Evolutionary conservation across 2,888 invertebrate species (phyloP), one percentile per base, ranked within the genome.

Genomic region (Trilocha varians): DNA sequence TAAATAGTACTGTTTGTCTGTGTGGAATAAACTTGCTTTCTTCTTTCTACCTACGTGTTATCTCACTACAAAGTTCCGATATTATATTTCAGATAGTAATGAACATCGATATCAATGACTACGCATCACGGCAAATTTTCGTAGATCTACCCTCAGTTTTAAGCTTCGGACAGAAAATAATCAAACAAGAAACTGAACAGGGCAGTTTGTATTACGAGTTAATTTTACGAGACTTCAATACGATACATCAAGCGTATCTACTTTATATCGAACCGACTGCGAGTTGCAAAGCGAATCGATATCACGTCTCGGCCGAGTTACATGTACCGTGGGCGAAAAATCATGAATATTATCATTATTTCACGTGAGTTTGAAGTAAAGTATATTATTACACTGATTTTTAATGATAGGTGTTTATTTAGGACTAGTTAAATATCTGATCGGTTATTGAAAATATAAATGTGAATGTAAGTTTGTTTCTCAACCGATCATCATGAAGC

Each of bases 311-410:
- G 0, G 89, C 88, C 0, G 88, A 88, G 50, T 55, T 92, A 5
- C 84, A 87, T 39, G 87, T 90, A 1, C 91, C 92, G 0, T 93
- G 93, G 93, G 88, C 88, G 0, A 70, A 85, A 38, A 89, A 89
- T 44, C 87, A 90, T 48, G 88, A 89, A 45, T 78, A 85, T 36
- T 89, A 87, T 59, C 87, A 88, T 62, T 87, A 85, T 70, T 86
- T 88, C 50, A 89, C 89, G 90, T 90, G 70, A 87, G 86, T 78
- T 52, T 49, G 11, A 4, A 25, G 25, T 25, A 9, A 9, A 9
- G 6, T 6, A 18, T 6, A 18, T 18, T 18, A 18, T 18, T 8
- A 2, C 6, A 2, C 3, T 25, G 11, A 4, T 25, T 9, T 1
- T 25, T 9, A 9, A 9, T n/a, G n/a, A n/a, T n/a, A n/a, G n/a